Base-by-base conservation (phyloP, 2,888 invertebrate genomes). In the Megaustenia siamemsis region DNA sequence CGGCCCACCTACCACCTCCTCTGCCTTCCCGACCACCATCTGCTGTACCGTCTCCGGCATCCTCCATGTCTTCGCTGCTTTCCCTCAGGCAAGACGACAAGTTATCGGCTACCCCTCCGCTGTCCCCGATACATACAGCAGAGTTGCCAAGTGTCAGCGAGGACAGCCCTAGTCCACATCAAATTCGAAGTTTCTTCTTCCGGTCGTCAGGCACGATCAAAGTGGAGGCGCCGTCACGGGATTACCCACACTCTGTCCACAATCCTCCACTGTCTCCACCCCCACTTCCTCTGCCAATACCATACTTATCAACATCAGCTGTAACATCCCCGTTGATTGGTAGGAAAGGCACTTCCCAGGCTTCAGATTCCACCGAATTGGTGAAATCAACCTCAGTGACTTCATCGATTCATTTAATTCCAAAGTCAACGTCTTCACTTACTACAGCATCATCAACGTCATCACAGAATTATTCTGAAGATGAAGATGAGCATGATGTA, bases 121-220 rank as follows among this genome's bases (percentile, higher is more conserved):
- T 40, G 1, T 63, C 45, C 24, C 40, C 49, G 6, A 49, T 38
- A 15, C 21, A 28, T 2, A 49, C 53, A 24, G 1, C 53, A 12
- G 45, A 49, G 53, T 5, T 24, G 4, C 49, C 4, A 38, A 24
- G 0, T 35, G 6, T 21, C 1, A 24, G 21, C 15, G 69, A 38
- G 6, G 32, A 49, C 15, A 35, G 35, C n/a, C 0, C 45, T 12
- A 49, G 53, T 35, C 21, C 45, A 1, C 3, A 45, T 40, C 1
- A 2, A 8, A 21, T 69, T 12, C 45, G 63, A 10, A 49, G 38
- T n/a, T 38, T 80, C 69, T 49, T 79, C 24, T 80, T 80, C 32
- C 32, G 80, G 38, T 69, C 80, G 32, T 80, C 69, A 1, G 80
- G 80, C 15, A 80, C 80, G n/a, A 80, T 80, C 49, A 80, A 80